Base-by-base conservation (phyloP, 2,797 vertebrate genomes). In the Sphenopsis melanotis region DNA sequence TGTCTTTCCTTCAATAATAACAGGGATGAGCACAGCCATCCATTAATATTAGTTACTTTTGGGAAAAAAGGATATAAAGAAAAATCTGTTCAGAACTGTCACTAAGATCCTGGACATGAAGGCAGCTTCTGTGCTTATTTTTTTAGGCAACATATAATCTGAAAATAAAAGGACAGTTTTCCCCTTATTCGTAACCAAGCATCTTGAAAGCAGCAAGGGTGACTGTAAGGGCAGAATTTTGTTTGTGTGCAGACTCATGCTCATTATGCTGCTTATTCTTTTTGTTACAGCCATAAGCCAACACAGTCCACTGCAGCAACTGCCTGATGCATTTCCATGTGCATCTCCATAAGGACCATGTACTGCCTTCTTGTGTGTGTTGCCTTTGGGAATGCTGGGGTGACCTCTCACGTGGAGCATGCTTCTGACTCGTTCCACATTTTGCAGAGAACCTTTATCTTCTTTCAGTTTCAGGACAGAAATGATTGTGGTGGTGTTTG, bases 1-100 rank as follows among this genome's bases (percentile, higher is more conserved):
- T 92, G 76, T 55, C 42, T 85, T 90, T 63, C 3, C 56, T 92
- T 90, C 55, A 72, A 4, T 81, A 89, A 50, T 75, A 83, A 39
- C 46, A 75, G 12, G 36, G 34, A 75, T 60, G 46, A 80, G 22
- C n/a, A 60, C 9, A 91, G 47, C n/a, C 30, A 83, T 68, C 24
- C 36, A 68, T 75, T 93, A 87, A 32, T 22, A 47, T 87, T 53
- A 77, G n/a, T 91, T 36, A 77, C 17, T 81, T 87, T 36, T 12
- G 14, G 12, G 11, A 18, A 60, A 29, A 29, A 78, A 17, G 4
- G 6, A 19, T 52, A 23, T 24, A 44, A 78, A 24, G 29, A 37
- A 86, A 85, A 52, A 22, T 65, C 20, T 83, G 9, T 37, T 11
- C 3, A 19, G 39, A 68, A 49, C 27, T 50, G 55, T 7, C 29